Percentiles rank a stretch among this genome's conserved stretches.
These are phyloP conservation scores for Gambusia yucatana DNA, from an alignment of 2,797 vertebrate genomes.

Conservation along the genomic window DNA sequence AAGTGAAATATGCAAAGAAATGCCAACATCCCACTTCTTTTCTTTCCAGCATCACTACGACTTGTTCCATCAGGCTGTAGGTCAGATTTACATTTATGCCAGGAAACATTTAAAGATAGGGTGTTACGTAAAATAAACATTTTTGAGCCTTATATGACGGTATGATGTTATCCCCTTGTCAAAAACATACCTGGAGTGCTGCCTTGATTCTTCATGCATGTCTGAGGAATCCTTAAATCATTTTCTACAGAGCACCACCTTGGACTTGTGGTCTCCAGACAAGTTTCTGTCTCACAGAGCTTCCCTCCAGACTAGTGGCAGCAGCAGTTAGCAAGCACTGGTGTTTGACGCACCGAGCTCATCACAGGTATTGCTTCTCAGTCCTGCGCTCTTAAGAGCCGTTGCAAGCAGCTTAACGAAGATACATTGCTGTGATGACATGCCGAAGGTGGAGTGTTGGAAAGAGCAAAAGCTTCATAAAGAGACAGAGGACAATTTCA, in stretches of 20 bases:
- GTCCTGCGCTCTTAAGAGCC: too few relatives aligned
- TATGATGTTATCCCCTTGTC: not conserved
- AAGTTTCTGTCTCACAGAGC: not conserved
- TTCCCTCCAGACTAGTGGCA: not conserved
- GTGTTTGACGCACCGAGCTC: not conserved
- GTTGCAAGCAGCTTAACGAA: too few relatives aligned
- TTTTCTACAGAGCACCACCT: not conserved
- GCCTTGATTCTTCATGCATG: not conserved
- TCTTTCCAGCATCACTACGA: not conserved
- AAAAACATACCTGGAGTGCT: not conserved
- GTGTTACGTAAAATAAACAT: not conserved
- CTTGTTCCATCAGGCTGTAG: slow-evolving; percentile 13
- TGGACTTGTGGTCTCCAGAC: too few relatives aligned
- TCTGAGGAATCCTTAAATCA: not conserved
- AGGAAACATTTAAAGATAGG: not conserved
- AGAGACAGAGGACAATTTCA: too few relatives aligned
- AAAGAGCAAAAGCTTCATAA: too few relatives aligned
- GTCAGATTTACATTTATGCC: slow-evolving; percentile 9
- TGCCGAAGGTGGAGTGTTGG: too few relatives aligned
- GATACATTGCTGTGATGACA: too few relatives aligned
- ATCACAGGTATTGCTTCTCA: not conserved
- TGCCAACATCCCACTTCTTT: not conserved
- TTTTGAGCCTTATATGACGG: not conserved
- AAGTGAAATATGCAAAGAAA: not conserved
- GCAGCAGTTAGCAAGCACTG: not conserved